phyloP scores from a whole-genome alignment of 2,113 vertebrate genomes.

The Australoheros scitulus region DNA sequence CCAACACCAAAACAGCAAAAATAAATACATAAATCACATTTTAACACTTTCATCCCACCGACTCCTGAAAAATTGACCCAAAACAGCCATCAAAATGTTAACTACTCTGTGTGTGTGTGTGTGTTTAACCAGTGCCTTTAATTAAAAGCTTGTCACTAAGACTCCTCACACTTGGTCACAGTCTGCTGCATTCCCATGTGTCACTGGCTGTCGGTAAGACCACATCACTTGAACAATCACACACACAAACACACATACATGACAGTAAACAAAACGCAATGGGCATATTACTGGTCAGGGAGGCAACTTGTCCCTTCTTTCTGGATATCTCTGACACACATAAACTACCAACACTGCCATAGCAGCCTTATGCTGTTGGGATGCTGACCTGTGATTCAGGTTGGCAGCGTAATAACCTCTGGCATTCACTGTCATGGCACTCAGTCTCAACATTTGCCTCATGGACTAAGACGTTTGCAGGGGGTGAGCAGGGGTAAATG shows the following conservation, averaged over 20 bases:
- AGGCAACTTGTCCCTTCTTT: slow-evolving; percentile 52
- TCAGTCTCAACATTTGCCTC: slow-evolving; percentile 14
- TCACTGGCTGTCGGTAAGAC: slow-evolving; percentile 33
- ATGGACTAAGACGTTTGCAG: not conserved
- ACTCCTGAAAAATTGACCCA: slow-evolving; percentile 17
- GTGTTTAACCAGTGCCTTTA: slow-evolving; percentile 36
- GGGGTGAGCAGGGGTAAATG: not conserved
- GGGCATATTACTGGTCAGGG: slow-evolving; percentile 59
- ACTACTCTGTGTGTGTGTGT: not conserved
- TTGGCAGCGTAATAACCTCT: slow-evolving; percentile 50
- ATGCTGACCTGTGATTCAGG: slow-evolving; percentile 64
- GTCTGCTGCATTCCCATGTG: slow-evolving; percentile 44
- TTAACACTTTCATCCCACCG: slow-evolving; percentile 12
- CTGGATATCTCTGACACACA: slow-evolving; percentile 16
- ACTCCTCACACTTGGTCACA: slow-evolving; percentile 31
- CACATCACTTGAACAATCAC: slow-evolving; percentile 26
- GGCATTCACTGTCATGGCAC: not conserved
- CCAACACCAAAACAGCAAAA: not conserved
- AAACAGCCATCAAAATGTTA: slow-evolving; percentile 42
- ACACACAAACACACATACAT: slow-evolving; percentile 12
- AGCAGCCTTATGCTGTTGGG: slow-evolving; percentile 46
- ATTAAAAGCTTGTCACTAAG: slow-evolving; percentile 53
- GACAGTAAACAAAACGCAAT: slow-evolving; percentile 47
- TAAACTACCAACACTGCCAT: slow-evolving; percentile 51
- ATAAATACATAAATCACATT: slow-evolving; percentile 13